Evolutionary conservation across 2,113 vertebrate species (phyloP).

Genomic region (Gasterosteus aculeatus): DNA sequence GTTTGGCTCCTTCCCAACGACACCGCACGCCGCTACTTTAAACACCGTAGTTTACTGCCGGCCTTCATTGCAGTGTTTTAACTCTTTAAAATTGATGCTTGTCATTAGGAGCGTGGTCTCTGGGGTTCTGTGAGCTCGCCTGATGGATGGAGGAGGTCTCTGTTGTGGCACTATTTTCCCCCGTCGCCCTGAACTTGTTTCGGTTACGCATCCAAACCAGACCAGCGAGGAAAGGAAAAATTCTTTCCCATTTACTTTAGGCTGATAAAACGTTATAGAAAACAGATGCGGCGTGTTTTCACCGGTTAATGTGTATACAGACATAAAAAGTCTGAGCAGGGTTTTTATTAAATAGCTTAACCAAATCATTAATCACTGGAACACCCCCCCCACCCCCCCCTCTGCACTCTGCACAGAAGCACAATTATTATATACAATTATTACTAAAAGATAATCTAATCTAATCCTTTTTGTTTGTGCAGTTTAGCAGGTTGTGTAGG

Average conservation of each 20-base stretch:
- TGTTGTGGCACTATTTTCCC: constrained; percentile 14
- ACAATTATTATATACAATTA: too few species aligned
- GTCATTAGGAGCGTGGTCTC: constrained; percentile 6
- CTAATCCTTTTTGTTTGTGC: constrained; percentile 1
- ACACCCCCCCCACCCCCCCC: too few species aligned
- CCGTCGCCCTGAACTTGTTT: constrained; percentile 44
- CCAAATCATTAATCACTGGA: neutral
- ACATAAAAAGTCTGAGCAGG: neutral
- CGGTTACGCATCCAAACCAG: constrained; percentile 18
- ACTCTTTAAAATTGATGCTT: constrained; percentile 3
- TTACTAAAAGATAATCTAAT: too few species aligned
- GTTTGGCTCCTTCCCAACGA: constrained; percentile 16
- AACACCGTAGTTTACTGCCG: constrained; percentile 22
- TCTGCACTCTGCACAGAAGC: neutral
- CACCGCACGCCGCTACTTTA: constrained; percentile 15
- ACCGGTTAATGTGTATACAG: neutral
- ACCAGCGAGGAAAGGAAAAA: constrained; percentile 1
- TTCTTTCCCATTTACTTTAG: constrained; percentile 18
- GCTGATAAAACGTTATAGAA: constrained; percentile 23
- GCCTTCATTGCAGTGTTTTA: constrained; percentile 8
- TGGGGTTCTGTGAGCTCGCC: constrained; percentile 18
- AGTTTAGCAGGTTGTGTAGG: neutral
- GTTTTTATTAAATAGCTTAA: neutral
- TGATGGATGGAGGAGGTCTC: neutral
- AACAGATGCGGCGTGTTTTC: constrained; percentile 17